Base-by-base conservation (phyloP, 2,888 invertebrate genomes). In the Parnassius glacialis region DNA sequence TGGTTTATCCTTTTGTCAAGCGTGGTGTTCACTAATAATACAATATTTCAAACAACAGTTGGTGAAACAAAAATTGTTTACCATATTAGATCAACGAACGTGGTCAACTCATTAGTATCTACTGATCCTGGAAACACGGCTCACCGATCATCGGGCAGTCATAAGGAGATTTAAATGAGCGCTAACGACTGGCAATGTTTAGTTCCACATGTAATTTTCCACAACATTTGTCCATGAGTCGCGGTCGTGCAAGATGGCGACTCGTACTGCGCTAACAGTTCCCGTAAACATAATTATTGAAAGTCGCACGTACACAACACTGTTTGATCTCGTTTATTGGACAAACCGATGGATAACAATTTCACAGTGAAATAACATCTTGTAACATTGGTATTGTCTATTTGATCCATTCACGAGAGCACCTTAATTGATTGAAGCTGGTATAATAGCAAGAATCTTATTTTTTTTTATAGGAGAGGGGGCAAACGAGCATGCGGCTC, bases 211-310 rank as follows among this genome's bases (percentile, higher is more conserved):
- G 74, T 74, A 74, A 75, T 79, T 79, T 78, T 79, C 78, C 79
- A 75, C 68, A 68, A 66, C 66, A 65, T 69, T 67, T 65, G 73
- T 67, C 69, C 73, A 62, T 70, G 71, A 71, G 66, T 42, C 64
- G 60, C 56, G 41, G 64, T 64, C 67, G 63, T 62, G 61, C 80
- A 85, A 85, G 80, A 85, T 85, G 87, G 85, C 84, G 70, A 76
- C 61, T 64, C 41, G 57, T 67, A 65, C 57, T 65, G 68, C 68
- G 79, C 85, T 90, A 90, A 90, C 85, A 73, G 76, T 80, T 84
- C 82, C 78, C 71, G 84, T 84, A 90, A 89, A 90, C 85, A 89
- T 87, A 85, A 90, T 90, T 90, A 90, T 89, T 86, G 85, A 78
- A 85, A 85, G 87, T 90, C 89, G 77, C 90, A 88, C 88, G 80